phyloP scores from a whole-genome alignment of 2,797 vertebrate genomes.

The Hydrocynus forskahlii region DNA sequence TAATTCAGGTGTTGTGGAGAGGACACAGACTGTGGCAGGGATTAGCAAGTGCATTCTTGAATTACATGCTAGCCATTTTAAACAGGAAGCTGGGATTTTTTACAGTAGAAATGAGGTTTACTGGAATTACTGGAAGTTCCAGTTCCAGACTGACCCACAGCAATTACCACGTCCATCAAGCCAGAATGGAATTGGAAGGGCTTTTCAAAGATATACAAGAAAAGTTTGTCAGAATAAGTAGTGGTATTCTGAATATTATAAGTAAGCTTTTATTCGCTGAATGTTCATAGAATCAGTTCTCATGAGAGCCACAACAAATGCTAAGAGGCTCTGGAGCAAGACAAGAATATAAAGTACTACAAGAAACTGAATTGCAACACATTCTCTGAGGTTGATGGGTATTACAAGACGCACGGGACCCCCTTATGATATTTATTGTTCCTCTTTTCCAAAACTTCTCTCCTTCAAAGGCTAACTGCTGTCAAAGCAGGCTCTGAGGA shows the following conservation, averaged over 20 bases:
- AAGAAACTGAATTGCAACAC: conserved; percentile 14
- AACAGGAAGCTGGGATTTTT: conserved; percentile 42
- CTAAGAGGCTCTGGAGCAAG: conserved; percentile 29
- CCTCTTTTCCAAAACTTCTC: conserved; percentile 22
- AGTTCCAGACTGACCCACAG: background rate
- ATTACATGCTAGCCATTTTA: conserved; percentile 29
- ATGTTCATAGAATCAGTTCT: conserved; percentile 31
- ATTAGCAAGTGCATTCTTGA: conserved; percentile 43
- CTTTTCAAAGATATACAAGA: conserved; percentile 36
- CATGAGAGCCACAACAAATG: conserved; percentile 20
- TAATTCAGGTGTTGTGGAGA: conserved; percentile 64
- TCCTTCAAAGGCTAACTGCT: conserved; percentile 34
- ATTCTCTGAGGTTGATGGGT: conserved; percentile 21
- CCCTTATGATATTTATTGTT: conserved; percentile 44
- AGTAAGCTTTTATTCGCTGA: conserved; percentile 43
- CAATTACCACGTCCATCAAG: conserved; percentile 8
- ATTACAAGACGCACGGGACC: conserved; percentile 41
- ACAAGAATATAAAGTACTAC: conserved; percentile 25
- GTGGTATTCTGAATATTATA: conserved; percentile 22
- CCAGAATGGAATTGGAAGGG: conserved; percentile 12
- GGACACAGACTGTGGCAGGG: conserved; percentile 47
- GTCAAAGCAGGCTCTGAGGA: conserved; percentile 23
- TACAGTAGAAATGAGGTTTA: conserved; percentile 47
- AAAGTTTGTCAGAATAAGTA: conserved; percentile 27
- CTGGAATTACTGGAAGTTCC: background rate